These are phyloP conservation scores for Aelia acuminata DNA, from an alignment of 2,888 invertebrate species.

Conservation along the genomic window DNA sequence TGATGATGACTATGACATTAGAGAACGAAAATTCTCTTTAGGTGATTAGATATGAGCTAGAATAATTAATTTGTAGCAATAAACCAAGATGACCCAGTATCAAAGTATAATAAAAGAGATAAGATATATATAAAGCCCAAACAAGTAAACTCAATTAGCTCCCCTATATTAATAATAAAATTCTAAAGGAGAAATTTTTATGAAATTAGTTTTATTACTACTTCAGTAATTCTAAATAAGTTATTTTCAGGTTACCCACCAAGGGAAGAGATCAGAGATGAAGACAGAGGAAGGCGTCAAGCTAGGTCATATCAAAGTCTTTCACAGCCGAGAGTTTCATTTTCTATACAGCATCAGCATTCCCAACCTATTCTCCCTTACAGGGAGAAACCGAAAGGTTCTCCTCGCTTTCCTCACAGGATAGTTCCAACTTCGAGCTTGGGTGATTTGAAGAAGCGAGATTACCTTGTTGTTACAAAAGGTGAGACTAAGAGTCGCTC, in stretches of 20 bases:
- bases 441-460: conserved; percentile 61
- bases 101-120: not conserved
- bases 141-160: no score
- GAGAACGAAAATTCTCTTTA: conserved; percentile 58
- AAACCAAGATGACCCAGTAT: not conserved
- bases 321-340: conserved; percentile 64
- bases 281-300: conserved; percentile 60
- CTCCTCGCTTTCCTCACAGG: conserved; percentile 81
- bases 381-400: conserved; percentile 74
- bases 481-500: conserved; percentile 66
- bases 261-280: conserved; percentile 55
- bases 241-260: conserved; percentile 35
- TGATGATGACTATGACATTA: conserved; percentile 61
- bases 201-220: not conserved
- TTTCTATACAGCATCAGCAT: conserved; percentile 63
- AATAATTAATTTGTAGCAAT: not conserved
- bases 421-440: conserved; percentile 79
- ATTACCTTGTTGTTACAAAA: conserved; percentile 48
- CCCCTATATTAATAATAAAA: not conserved
- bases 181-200: not conserved
- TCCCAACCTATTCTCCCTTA: conserved; percentile 64
- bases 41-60: not conserved
- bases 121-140: no score
- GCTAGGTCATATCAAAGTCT: conserved; percentile 64
- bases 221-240: no score